Conservation (phyloP, 2,888 invertebrate genomes). For the Strigamia maritima region DNA sequence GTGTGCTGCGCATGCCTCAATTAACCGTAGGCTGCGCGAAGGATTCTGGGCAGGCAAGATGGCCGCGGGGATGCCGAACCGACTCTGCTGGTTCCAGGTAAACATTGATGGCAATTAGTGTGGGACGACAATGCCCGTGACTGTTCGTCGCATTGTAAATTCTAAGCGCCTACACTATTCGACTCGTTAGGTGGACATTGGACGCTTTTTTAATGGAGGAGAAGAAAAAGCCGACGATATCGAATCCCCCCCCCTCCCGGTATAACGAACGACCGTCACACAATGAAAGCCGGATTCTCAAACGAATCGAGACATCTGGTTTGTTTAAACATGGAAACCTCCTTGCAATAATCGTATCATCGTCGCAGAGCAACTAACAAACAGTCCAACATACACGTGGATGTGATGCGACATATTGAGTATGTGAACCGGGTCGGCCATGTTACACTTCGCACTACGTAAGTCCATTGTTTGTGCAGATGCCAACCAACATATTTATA, state of each 20-base stretch:
- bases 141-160: neutral
- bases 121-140: neutral
- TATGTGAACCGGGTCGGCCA: conserved; percentile 5
- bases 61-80: conserved; percentile 26
- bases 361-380: neutral
- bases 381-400: neutral
- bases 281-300: neutral
- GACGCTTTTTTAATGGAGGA: neutral
- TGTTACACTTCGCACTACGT: conserved; percentile 20
- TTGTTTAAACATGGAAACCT: neutral
- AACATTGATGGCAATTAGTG: conserved; percentile 4
- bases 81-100: conserved; percentile 1
- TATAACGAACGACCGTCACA: neutral
- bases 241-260: neutral
- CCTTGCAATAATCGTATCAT: neutral
- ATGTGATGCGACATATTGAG: neutral
- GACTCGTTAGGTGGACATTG: conserved; percentile 8
- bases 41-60: conserved; percentile 38
- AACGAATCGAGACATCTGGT: neutral
- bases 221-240: neutral
- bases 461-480: conserved; percentile 27
- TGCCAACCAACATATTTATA: neutral
- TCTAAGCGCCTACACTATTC: neutral
- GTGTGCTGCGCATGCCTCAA: conserved; percentile 42
- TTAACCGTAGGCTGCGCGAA: conserved; percentile 24